These are phyloP conservation scores for Rhyacichthys aspro DNA, from an alignment of 2,797 vertebrate species.

Conservation along the genomic window DNA sequence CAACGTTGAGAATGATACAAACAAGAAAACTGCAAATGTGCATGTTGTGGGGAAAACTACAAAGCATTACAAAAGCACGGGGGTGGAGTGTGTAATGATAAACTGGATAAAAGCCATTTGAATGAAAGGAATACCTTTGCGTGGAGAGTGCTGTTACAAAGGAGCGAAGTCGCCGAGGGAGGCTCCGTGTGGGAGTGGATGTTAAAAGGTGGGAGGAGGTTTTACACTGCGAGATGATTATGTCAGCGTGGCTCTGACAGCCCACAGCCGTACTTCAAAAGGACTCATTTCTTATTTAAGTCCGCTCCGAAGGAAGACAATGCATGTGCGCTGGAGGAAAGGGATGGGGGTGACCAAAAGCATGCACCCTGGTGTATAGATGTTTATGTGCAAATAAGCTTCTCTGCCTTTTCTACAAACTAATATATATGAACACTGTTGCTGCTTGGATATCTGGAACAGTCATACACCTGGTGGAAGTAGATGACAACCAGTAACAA, in stretches of 20 bases:
- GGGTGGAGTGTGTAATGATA: conserved; percentile 13
- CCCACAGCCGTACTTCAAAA: conserved; percentile 52
- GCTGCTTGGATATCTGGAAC: no score
- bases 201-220: conserved; percentile 56
- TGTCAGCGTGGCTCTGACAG: conserved; percentile 64
- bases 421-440: no score
- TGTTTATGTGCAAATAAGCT: conserved; percentile 5
- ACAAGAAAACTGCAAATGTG: conserved; percentile 12
- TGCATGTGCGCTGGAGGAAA: conserved; percentile 10
- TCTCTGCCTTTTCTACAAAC: no score
- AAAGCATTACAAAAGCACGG: conserved; percentile 16
- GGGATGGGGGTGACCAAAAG: conserved; percentile 18
- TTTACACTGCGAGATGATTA: conserved; percentile 57
- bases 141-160: conserved; percentile 2
- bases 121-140: conserved; percentile 26
- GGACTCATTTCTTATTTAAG: conserved; percentile 67
- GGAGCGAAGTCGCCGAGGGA: conserved; percentile 21
- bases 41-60: conserved; percentile 13
- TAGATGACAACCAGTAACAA: no score
- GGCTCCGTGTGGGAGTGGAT: conserved; percentile 30
- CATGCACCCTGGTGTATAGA: conserved; percentile 8
- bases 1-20: conserved; percentile 3
- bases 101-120: conserved; percentile 32
- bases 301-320: conserved; percentile 46
- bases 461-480: no score